Percentiles rank a stretch among this genome's conserved stretches.
phyloP scores from a whole-genome alignment of 2,113 vertebrate species.

The Centropristis striata region DNA sequence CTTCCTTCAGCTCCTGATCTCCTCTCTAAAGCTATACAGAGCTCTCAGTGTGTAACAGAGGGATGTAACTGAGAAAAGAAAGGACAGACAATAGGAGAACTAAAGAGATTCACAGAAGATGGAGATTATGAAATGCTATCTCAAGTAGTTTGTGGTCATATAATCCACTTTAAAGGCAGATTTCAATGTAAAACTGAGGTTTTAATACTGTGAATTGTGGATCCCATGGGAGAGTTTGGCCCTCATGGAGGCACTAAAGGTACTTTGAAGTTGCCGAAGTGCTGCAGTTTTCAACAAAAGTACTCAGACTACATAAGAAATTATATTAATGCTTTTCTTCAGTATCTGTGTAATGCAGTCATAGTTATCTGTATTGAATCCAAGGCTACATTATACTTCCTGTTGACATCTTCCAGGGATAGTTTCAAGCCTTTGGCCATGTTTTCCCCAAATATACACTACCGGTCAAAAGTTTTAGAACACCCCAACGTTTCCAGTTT shows the following conservation, averaged over 20 bases:
- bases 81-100: background rate
- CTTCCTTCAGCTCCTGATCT: constrained; percentile 13
- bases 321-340: background rate
- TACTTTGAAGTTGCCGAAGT: background rate
- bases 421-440: background rate
- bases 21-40: background rate
- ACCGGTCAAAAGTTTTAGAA: no score
- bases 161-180: background rate
- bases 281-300: background rate
- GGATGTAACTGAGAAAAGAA: background rate
- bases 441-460: no score
- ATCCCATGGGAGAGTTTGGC: background rate
- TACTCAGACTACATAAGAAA: background rate
- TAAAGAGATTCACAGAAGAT: background rate
- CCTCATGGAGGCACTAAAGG: background rate
- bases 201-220: background rate
- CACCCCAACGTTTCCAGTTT: no score
- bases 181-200: background rate
- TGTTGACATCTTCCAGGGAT: background rate
- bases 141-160: background rate
- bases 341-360: background rate
- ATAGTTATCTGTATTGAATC: background rate
- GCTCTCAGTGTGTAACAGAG: background rate
- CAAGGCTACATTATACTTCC: background rate
- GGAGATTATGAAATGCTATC: background rate